These are phyloP conservation scores for Felis catus DNA, from an alignment of 2,113 vertebrate genomes.

Conservation along the genomic window F.catus_Fca126_mat1.0 CM031420.1:4070001-4070500, in stretches of 20 bases:
- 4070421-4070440: conserved; percentile 87
- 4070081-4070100: background rate
- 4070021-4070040: fast-evolving
- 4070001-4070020: fast-evolving
- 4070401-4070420: conserved; percentile 87
- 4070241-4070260: background rate
- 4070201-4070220: fast-evolving
- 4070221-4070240: fast-evolving
- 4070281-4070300: background rate
- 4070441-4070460: conserved; percentile 88
- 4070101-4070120: fast-evolving
- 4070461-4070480: conserved; percentile 82
- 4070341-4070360: conserved; percentile 15
- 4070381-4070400: conserved; percentile 89
- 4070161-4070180: fast-evolving
- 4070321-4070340: background rate
- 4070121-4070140: fast-evolving
- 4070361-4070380: conserved; percentile 87
- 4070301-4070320: background rate
- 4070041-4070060: fast-evolving
- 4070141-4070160: background rate
- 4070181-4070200: fast-evolving
- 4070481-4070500: background rate
- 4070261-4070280: fast-evolving
- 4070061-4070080: fast-evolving